Evolutionary conservation across 2,888 invertebrate species (phyloP), one percentile per base, ranked within the genome.

Genomic region (Creontiades dilutus): DNA sequence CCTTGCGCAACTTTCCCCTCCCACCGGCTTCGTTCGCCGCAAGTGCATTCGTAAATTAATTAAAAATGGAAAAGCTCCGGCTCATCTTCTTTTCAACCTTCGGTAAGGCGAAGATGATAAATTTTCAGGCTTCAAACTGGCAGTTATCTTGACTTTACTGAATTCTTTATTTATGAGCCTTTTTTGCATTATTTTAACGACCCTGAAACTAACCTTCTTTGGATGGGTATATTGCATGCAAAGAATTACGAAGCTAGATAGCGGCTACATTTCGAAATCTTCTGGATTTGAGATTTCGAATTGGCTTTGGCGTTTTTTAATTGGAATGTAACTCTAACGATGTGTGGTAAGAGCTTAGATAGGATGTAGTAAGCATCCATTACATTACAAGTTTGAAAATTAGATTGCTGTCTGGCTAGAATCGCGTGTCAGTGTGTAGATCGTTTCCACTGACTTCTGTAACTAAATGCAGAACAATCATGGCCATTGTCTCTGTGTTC

Each of bases 11-110:
- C 12, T 12, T 23, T 12, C 68, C 68, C 23, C 61, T 61, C n/a
- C n/a, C n/a, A 19, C 61, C 61, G 61, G 61, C 23, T 68, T 68
- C 68, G 19, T 68, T 68, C 23, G 23, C 23, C 68, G 23, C 68
- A 68, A 68, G 68, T 68, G 68, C 68, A 68, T 68, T 68, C 23
- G 7, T 68, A 37, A 68, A 68, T 68, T 68, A 68, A 23, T 68
- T 68, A 19, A 68, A 68, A 68, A 68, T 68, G 23, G 68, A 68
- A 68, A 68, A 68, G 19, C n/a, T 9, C 16, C 1, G 19, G 68
- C 68, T 68, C 68, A 68, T 68, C 68, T 68, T 13, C 68, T 68
- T 68, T 68, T 23, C 68, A 68, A 68, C 68, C 19, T 23, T 13
- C 23, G 23, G 19, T 23, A 68, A 68, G 23, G n/a, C 23, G 68